These are phyloP conservation scores for Sebastes melanostomus DNA, from an alignment of 2,797 vertebrate species.

Conservation along the genomic window DNA sequence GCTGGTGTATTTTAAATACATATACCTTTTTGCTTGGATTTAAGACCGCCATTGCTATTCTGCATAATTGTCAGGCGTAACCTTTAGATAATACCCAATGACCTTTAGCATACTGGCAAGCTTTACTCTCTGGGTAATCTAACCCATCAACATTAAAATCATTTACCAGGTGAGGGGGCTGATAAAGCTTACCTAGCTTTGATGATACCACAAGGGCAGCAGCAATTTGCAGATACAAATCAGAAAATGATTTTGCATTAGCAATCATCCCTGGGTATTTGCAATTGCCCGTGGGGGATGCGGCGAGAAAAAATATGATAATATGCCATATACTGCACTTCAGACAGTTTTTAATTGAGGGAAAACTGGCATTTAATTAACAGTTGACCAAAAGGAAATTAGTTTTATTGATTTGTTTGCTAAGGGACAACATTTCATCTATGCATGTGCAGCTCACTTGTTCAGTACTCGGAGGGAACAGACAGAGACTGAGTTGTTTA, in stretches of 20 bases:
- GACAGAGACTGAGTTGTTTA: constrained; percentile 56
- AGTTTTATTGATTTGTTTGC: constrained; percentile 84
- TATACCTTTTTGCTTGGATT: constrained; percentile 33
- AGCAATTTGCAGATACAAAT: constrained; percentile 75
- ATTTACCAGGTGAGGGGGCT: constrained; percentile 61
- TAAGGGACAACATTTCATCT: constrained; percentile 63
- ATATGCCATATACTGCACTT: constrained; percentile 67
- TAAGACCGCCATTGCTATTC: constrained; percentile 31
- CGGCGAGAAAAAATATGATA: constrained; percentile 64
- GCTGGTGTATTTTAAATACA: constrained; percentile 20
- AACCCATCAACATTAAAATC: constrained; percentile 70
- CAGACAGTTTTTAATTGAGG: constrained; percentile 77
- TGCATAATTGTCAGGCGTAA: constrained; percentile 59
- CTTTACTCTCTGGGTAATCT: constrained; percentile 58
- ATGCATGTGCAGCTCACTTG: constrained; percentile 44
- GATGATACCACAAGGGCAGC: constrained; percentile 63
- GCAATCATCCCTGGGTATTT: constrained; percentile 59
- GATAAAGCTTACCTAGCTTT: constrained; percentile 68
- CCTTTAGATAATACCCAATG: constrained; percentile 65
- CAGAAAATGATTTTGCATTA: constrained; percentile 70
- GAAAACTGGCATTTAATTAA: constrained; percentile 82
- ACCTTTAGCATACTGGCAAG: constrained; percentile 63
- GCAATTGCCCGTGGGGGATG: constrained; percentile 36
- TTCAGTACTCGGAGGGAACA: constrained; percentile 41
- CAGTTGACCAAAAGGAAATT: constrained; percentile 81